Evolutionary conservation across 2,113 vertebrate species (phyloP), one percentile per base, ranked within the genome.

Genomic region (Chamaetylas fuelleborni): DNA sequence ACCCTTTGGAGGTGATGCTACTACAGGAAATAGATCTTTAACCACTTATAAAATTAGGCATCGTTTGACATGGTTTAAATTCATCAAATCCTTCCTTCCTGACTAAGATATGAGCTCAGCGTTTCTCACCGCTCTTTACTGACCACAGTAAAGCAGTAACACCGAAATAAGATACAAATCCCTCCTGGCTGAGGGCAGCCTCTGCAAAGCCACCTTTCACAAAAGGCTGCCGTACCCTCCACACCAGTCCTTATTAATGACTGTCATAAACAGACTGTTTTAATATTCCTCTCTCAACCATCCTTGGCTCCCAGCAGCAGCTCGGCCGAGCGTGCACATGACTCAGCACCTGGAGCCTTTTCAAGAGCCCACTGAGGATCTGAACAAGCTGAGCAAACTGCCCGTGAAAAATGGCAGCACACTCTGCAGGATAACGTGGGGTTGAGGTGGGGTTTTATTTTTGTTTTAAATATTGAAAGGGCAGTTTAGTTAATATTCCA

Each of bases 311-410:
- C 85, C 91, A 50, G 87, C 23, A 94, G 92, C 66, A 78, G 86
- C 74, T 93, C 50, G 16, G 60, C 18, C 60, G 26, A 62, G 61
- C 8, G 1, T 58, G 84, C 82, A 36, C 72, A 95, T 94, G 86
- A 95, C 88, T 96, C 95, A 95, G 81, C 94, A 97, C 82, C 88
- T 85, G 82, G 76, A 97, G 80, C 11, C 1, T 62, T 93, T 92
- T 94, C 85, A 94, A 86, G 94, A 90, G 80, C 64, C 70, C 56
- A 61, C 80, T 28, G 86, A 92, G 82, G 84, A 93, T 34, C 43
- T 24, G 90, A 18, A 54, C 53, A 38, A 78, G 40, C 58, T 47
- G 74, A 91, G 85, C 66, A 92, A 76, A 81, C 36, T 33, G 22
- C 90, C 58, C 29, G 14, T 53, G n/a, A 42, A 67, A 62, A 86